Evolutionary conservation across 2,113 vertebrate genomes (phyloP).

Genomic region (Athene noctua): DNA sequence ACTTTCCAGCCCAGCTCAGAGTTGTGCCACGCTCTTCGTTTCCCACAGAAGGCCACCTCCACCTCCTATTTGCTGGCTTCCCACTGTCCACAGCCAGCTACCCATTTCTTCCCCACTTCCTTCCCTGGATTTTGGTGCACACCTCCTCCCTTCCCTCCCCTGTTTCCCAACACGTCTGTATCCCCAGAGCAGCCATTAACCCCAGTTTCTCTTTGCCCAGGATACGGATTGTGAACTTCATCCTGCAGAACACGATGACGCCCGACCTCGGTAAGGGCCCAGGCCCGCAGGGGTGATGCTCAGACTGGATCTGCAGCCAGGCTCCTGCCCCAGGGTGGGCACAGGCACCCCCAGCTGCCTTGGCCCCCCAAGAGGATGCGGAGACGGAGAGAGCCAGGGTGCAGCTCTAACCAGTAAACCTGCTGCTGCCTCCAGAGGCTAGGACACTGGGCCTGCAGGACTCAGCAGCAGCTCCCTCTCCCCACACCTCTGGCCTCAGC

Average conservation of each 20-base stretch:
- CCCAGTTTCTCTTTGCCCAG: constrained; percentile 56
- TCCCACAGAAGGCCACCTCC: neutral
- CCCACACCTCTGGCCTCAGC: neutral
- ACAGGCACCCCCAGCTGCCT: neutral
- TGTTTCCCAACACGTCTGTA: neutral
- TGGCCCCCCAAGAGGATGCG: rapidly evolving
- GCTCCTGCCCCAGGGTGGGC: neutral
- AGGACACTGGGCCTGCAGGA: neutral
- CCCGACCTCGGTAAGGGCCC: constrained; percentile 71
- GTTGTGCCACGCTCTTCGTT: neutral
- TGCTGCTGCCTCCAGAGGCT: neutral
- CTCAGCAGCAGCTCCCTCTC: too few species aligned
- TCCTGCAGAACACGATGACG: constrained; percentile 70
- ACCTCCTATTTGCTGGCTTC: rapidly evolving
- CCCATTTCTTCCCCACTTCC: neutral
- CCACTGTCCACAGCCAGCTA: neutral
- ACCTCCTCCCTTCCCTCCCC: neutral
- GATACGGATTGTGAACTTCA: constrained; percentile 84
- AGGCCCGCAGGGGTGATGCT: neutral
- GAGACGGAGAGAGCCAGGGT: neutral
- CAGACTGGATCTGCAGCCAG: neutral
- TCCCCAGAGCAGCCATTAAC: neutral
- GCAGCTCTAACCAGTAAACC: neutral
- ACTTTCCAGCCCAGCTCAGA: neutral
- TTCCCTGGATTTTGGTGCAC: neutral